Conservation (phyloP, 1,140 invertebrate genomes). For the Calephelis nemesis region DNA sequence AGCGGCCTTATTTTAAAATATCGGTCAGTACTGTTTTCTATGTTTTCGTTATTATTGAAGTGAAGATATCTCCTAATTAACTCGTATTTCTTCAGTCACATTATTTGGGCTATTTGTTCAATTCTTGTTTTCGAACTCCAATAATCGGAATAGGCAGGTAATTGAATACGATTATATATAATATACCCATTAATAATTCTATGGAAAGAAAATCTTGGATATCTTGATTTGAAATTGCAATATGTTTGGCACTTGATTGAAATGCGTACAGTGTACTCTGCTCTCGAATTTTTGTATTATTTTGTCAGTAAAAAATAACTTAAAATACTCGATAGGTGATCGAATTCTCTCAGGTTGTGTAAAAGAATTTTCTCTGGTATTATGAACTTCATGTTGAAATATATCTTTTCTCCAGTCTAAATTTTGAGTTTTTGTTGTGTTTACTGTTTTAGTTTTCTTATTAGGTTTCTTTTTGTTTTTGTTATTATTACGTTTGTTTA, state of each 20-base stretch:
- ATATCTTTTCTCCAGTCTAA: too few relatives aligned
- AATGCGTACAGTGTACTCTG: background rate
- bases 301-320: background rate
- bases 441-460: background rate
- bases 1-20: slow-evolving; percentile 1
- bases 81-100: background rate
- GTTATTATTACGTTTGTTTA: background rate
- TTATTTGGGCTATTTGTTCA: slow-evolving; percentile 1
- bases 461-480: background rate
- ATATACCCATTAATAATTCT: background rate
- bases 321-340: slow-evolving; percentile 4
- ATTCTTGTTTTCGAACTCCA: background rate
- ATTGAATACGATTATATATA: background rate
- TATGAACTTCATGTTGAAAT: too few relatives aligned
- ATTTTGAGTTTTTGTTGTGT: too few relatives aligned
- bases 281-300: slow-evolving; percentile 1
- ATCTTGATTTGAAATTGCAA: background rate
- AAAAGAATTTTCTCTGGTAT: background rate
- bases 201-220: slow-evolving; percentile 1
- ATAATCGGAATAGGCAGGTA: background rate
- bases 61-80: slow-evolving; percentile 1
- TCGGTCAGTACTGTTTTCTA: too few relatives aligned
- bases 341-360: background rate
- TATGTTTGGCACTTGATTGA: too few relatives aligned
- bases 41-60: slow-evolving; percentile 1